Base-by-base conservation (phyloP, 2,797 vertebrate species). In the Eurystomus glaucurus region DNA sequence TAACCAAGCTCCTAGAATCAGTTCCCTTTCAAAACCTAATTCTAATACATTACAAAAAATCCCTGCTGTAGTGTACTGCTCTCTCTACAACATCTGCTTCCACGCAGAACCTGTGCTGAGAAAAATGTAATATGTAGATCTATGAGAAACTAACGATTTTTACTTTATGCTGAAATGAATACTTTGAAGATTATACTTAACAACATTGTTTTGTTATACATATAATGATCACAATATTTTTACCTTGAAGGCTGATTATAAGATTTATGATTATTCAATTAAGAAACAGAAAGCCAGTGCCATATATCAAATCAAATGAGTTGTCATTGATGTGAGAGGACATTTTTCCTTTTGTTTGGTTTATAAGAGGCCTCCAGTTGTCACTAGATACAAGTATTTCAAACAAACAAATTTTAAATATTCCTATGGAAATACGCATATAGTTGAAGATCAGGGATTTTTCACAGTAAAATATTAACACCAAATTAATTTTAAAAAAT, bases 151-250 rank as follows among this genome's bases (percentile, higher is more conserved):
- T 11, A 58, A 22, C 5, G 19, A 14, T 43, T 51, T 85, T 75
- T 92, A 61, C 18, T 48, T 71, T 50, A 68, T 55, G 8, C 14
- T 65, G 46, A 85, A 92, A 76, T 46, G 6, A 54, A 54, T 58
- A 35, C 5, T 82, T 84, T 45, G 13, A 57, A 72, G 66, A 69
- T 54, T 31, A 23, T 46, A 11, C 14, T 29, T 69, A 54, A 79
- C 10, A 68, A 29, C 4, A 41, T 5, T 35, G 8, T 35, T 76
- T 86, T 76, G 21, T 78, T 87, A 48, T 11, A 66, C 2, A 62
- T 0, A 2, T 29, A 58, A 46, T 14, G 52, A 64, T 39, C 0
- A 64, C 65, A 2, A 1, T 29, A 58, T 17, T 55, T 93, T 83
- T 58, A 58, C n/a, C 10, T 74, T 45, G 20, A 93, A 87, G 28